Percentiles rank a stretch among this genome's conserved stretches.
These are phyloP conservation scores for Siniperca undulata DNA, from an alignment of 2,797 vertebrate species.

Conservation along the genomic window DNA sequence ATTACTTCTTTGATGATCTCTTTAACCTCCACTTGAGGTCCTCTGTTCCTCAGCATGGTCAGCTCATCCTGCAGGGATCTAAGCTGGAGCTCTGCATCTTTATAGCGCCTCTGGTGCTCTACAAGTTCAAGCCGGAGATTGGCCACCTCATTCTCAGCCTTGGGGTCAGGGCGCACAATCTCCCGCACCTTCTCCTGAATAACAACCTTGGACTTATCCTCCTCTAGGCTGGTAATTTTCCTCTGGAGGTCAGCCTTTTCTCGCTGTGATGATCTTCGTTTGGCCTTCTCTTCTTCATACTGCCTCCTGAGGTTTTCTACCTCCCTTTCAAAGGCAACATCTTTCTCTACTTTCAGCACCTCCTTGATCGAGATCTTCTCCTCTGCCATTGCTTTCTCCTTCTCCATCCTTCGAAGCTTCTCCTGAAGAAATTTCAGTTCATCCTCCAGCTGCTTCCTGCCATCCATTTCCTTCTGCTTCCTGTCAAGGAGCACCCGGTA, in stretches of 20 bases:
- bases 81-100: conserved; percentile 89
- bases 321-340: conserved; percentile 89
- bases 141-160: conserved; percentile 94
- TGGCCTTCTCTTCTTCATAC: conserved; percentile 92
- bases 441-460: conserved; percentile 90
- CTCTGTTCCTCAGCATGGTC: conserved; percentile 88
- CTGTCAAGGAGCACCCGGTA: conserved; percentile 88
- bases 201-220: conserved; percentile 93
- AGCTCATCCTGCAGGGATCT: conserved; percentile 89
- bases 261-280: conserved; percentile 86
- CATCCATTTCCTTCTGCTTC: conserved; percentile 86
- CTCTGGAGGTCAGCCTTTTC: conserved; percentile 92
- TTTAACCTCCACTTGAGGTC: conserved; percentile 93
- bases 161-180: conserved; percentile 96
- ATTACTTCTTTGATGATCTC: conserved; percentile 98
- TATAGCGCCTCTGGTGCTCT: conserved; percentile 92
- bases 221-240: conserved; percentile 91
- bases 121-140: conserved; percentile 95
- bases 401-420: conserved; percentile 92
- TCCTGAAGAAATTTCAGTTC: conserved; percentile 93
- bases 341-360: conserved; percentile 97
- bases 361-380: conserved; percentile 97
- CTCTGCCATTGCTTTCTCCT: conserved; percentile 93
- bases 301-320: conserved; percentile 90
- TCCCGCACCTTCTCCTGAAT: conserved; percentile 96